Evolutionary conservation across 2,113 vertebrate species (phyloP).

Genomic region (Platichthys stellatus): DNA sequence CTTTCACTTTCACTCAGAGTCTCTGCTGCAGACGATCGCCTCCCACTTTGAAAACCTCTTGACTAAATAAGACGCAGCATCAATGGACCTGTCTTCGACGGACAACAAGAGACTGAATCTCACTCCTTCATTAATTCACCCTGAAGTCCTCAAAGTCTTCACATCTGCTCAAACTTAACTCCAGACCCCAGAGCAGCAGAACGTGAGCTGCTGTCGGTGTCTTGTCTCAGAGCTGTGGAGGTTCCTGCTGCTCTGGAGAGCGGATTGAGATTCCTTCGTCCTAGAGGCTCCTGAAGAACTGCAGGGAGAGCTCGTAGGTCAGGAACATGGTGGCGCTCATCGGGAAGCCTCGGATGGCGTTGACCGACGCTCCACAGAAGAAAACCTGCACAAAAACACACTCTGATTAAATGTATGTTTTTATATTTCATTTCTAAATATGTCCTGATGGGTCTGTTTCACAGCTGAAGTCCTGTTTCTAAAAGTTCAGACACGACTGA

Average conservation of each 20-base stretch:
- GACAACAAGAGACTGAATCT: neutral
- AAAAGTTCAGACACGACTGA: too few relatives aligned
- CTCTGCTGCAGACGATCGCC: too few relatives aligned
- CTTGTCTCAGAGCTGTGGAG: neutral
- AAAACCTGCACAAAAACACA: slow-evolving; percentile 86
- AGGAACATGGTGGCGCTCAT: slow-evolving; percentile 96
- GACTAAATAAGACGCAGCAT: too few relatives aligned
- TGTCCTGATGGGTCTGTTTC: too few relatives aligned
- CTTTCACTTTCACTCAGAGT: neutral
- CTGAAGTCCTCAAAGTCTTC: neutral
- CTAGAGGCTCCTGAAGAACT: slow-evolving; percentile 84
- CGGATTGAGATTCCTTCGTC: neutral
- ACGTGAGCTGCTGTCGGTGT: neutral
- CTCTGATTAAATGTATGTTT: neutral
- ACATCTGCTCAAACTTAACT: neutral
- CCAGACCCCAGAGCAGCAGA: neutral
- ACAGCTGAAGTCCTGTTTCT: too few relatives aligned
- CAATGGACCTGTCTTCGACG: neutral
- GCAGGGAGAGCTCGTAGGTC: slow-evolving; percentile 92
- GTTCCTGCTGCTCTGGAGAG: too few relatives aligned
- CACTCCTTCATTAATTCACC: too few relatives aligned
- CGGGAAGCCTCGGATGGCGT: slow-evolving; percentile 92
- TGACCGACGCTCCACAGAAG: slow-evolving; percentile 90
- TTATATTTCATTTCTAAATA: too few relatives aligned
- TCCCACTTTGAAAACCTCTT: too few relatives aligned